A percentile compares a stretch with the other conserved stretches of the same genome.
Conservation (phyloP, 2,113 vertebrate genomes). For the Fukomys damarensis region DNA sequence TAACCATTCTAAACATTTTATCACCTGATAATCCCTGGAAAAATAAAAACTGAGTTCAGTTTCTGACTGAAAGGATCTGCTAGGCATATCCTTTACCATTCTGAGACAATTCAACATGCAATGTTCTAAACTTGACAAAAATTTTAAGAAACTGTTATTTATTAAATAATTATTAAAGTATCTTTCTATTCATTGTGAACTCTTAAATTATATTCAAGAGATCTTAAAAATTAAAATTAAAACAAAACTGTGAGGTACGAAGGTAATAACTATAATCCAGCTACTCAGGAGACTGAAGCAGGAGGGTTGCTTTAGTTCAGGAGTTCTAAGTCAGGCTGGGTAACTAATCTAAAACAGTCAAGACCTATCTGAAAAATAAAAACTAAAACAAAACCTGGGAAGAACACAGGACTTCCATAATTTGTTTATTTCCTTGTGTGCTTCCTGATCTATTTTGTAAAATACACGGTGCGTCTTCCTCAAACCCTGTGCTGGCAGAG, state of each 20-base stretch:
- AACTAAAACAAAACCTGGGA: background rate
- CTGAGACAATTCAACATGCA: background rate
- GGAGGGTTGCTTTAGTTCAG: background rate
- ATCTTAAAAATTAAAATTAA: conserved; percentile 5
- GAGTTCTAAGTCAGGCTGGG: background rate
- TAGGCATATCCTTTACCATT: background rate
- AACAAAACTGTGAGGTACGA: background rate
- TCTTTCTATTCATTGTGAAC: background rate
- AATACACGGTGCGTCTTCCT: background rate
- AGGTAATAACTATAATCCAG: background rate
- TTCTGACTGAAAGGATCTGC: background rate
- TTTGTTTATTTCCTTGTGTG: background rate
- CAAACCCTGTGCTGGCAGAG: background rate
- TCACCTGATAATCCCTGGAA: background rate
- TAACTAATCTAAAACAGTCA: background rate
- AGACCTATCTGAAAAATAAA: background rate
- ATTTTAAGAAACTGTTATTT: background rate
- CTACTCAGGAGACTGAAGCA: background rate
- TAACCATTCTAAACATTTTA: background rate
- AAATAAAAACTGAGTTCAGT: conserved; percentile 22
- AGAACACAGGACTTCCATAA: background rate
- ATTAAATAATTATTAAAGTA: background rate
- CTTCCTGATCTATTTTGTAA: background rate
- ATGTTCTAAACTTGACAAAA: background rate
- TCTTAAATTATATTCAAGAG: background rate